Conservation (phyloP, 1,140 invertebrate genomes). For the Pogonomyrmex californicus region DNA sequence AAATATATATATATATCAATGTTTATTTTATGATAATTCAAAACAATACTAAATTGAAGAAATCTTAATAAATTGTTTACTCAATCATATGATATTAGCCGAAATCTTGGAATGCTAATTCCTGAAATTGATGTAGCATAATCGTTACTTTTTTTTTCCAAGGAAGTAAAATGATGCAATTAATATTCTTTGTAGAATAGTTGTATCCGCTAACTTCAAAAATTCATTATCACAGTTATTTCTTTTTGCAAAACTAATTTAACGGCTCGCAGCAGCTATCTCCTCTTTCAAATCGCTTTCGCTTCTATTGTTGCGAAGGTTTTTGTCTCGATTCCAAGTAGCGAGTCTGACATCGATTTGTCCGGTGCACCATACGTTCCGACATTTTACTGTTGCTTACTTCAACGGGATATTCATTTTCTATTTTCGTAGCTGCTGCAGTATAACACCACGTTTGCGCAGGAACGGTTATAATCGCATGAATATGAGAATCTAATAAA, state of each 20-base stretch:
- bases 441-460: conserved; percentile 43
- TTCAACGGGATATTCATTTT: conserved; percentile 73
- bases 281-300: background rate
- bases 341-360: conserved; percentile 53
- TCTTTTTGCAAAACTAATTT: background rate
- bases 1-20: too few relatives aligned
- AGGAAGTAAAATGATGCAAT: background rate
- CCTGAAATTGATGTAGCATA: background rate
- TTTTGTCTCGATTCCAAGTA: conserved; percentile 62
- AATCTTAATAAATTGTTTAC: too few relatives aligned
- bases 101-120: background rate
- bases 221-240: background rate
- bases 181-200: background rate
- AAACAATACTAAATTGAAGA: too few relatives aligned
- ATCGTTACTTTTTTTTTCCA: background rate
- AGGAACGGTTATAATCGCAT: conserved; percentile 46
- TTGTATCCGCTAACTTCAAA: background rate
- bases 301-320: conserved; percentile 18
- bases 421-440: conserved; percentile 77
- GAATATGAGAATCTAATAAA: conserved; percentile 45
- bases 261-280: background rate
- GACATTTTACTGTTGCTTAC: conserved; percentile 78
- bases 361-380: conserved; percentile 49
- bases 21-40: too few relatives aligned
- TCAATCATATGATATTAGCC: too few relatives aligned